A percentile compares a stretch with the other conserved stretches of the same genome.
Evolutionary conservation across 2,888 invertebrate species (phyloP).

Genomic region (Melieria picta): DNA sequence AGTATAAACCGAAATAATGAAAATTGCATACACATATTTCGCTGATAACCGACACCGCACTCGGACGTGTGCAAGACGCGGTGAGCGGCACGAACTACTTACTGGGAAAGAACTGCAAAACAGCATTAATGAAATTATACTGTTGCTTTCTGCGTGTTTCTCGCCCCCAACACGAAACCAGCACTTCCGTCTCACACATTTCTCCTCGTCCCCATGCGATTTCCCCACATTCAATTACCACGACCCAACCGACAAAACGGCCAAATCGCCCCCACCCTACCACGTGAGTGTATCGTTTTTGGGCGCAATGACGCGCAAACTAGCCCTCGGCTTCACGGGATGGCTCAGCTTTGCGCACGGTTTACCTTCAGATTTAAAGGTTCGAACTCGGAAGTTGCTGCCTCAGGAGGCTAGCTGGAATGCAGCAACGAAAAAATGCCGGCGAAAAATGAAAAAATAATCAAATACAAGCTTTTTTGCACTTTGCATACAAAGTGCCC

Average conservation of each 20-base stretch:
- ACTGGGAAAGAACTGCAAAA: slow-evolving; percentile 4
- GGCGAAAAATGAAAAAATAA: slow-evolving; percentile 29
- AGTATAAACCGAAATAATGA: slow-evolving; percentile 1
- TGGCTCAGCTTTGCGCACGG: slow-evolving; percentile 34
- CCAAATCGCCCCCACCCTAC: not conserved
- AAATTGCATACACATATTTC: not conserved
- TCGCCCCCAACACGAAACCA: not conserved
- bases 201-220: not conserved
- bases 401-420: not conserved
- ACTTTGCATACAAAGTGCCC: slow-evolving; percentile 62
- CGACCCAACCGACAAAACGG: too few relatives aligned
- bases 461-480: slow-evolving; percentile 49
- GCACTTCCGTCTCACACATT: not conserved
- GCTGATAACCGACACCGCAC: too few relatives aligned
- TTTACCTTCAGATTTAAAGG: slow-evolving; percentile 42
- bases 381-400: not conserved
- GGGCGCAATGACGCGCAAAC: slow-evolving; percentile 47
- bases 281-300: slow-evolving; percentile 15
- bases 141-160: slow-evolving; percentile 20
- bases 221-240: too few relatives aligned
- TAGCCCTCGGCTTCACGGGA: slow-evolving; percentile 28
- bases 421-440: not conserved
- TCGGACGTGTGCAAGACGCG: too few relatives aligned
- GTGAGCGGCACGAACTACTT: too few relatives aligned
- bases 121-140: slow-evolving; percentile 31